Conservation (phyloP, 2,888 invertebrate genomes). For the Nasonovia ribisnigri region DNA sequence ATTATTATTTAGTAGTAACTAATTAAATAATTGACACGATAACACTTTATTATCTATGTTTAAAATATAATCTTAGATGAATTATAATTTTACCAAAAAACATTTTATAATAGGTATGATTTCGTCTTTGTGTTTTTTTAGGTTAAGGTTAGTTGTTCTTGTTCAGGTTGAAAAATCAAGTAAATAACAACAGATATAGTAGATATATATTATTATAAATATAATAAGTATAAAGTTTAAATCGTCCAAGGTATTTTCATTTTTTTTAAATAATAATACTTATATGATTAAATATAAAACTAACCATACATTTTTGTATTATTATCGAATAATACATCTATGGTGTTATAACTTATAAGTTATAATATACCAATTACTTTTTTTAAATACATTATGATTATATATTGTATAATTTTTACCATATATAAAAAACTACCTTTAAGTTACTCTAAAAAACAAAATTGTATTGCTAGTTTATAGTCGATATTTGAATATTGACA, state of each 20-base stretch:
- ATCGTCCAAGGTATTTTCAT: constrained; percentile 10
- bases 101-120: neutral
- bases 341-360: too few species aligned
- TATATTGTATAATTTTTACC: neutral
- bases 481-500: neutral
- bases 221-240: constrained; percentile 16
- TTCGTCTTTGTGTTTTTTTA: constrained; percentile 40
- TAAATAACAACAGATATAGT: neutral
- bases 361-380: too few species aligned
- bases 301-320: neutral
- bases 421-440: neutral
- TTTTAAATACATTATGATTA: neutral
- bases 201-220: neutral
- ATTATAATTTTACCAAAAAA: neutral
- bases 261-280: neutral
- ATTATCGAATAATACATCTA: neutral
- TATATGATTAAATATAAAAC: neutral
- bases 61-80: neutral
- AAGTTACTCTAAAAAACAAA: neutral
- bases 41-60: neutral
- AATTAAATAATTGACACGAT: neutral
- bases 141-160: constrained; percentile 51
- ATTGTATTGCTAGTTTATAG: neutral
- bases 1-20: neutral
- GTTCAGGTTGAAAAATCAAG: constrained; percentile 46